Conservation (phyloP, 2,113 vertebrate species). For the Alces alces region DNA sequence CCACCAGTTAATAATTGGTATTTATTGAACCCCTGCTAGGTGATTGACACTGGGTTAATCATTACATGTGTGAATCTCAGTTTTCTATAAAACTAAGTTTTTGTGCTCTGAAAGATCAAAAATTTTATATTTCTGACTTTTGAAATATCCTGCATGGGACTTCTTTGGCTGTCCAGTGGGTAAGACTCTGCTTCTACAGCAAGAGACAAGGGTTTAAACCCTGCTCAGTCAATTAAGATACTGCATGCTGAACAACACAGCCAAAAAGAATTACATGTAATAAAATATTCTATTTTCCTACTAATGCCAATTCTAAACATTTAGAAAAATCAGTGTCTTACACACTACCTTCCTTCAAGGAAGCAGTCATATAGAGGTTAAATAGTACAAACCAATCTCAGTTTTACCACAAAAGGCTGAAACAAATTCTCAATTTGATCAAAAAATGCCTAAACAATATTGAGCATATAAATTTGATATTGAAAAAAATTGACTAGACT, state of each 20-base stretch:
- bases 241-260: neutral
- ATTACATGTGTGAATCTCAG: neutral
- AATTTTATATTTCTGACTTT: neutral
- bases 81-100: neutral
- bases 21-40: neutral
- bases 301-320: neutral
- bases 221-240: neutral
- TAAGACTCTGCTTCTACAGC: neutral
- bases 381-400: neutral
- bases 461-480: neutral
- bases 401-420: neutral
- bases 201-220: neutral
- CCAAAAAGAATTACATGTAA: neutral
- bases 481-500: neutral
- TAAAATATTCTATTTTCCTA: neutral
- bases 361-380: neutral
- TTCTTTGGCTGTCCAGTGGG: neutral
- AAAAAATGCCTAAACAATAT: neutral
- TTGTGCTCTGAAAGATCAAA: neutral
- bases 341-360: neutral
- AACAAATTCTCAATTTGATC: neutral
- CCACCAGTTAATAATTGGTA: neutral
- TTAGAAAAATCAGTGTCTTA: neutral
- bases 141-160: neutral
- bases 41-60: neutral